These are phyloP conservation scores for Agrilus planipennis DNA, from an alignment of 1,140 invertebrate genomes.

Conservation along the genomic window DNA sequence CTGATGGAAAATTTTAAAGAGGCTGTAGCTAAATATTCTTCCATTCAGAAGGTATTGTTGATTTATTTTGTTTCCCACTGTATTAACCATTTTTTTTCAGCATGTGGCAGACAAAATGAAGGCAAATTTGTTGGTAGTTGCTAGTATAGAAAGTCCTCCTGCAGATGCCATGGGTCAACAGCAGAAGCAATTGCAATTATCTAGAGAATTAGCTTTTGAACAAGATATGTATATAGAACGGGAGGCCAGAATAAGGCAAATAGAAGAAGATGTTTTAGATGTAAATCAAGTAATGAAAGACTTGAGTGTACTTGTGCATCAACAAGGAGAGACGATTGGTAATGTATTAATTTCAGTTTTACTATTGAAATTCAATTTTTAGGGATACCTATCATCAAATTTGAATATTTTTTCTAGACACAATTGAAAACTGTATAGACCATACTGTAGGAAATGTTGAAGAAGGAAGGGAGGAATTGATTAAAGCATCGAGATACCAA, in stretches of 20 bases:
- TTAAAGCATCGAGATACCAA: slow-evolving; percentile 68
- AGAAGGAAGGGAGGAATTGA: slow-evolving; percentile 59
- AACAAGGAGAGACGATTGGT: slow-evolving; percentile 78
- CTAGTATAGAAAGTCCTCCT: slow-evolving; percentile 27
- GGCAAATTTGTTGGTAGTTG: slow-evolving; percentile 48
- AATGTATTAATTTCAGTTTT: slow-evolving; percentile 32
- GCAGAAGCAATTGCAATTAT: slow-evolving; percentile 40
- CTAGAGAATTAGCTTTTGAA: slow-evolving; percentile 58
- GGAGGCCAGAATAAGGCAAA: slow-evolving; percentile 57
- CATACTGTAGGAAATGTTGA: slow-evolving; percentile 64
- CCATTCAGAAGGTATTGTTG: slow-evolving; percentile 60
- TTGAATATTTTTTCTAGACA: slow-evolving; percentile 46
- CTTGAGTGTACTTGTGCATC: slow-evolving; percentile 64
- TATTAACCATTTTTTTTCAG: slow-evolving; percentile 28
- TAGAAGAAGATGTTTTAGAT: slow-evolving; percentile 78
- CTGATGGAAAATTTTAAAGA: slow-evolving; percentile 70
- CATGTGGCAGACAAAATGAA: slow-evolving; percentile 68
- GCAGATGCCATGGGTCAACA: slow-evolving; percentile 35
- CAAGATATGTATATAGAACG: slow-evolving; percentile 61
- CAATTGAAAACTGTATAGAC: slow-evolving; percentile 81
- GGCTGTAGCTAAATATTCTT: slow-evolving; percentile 62
- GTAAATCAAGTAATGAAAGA: slow-evolving; percentile 88
- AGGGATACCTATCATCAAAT: neutral
- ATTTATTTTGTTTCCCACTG: too few relatives aligned
- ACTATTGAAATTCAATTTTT: slow-evolving; percentile 1